These are phyloP conservation scores for Callopanchax toddi DNA, from an alignment of 2,113 vertebrate genomes.

Conservation along the genomic window DNA sequence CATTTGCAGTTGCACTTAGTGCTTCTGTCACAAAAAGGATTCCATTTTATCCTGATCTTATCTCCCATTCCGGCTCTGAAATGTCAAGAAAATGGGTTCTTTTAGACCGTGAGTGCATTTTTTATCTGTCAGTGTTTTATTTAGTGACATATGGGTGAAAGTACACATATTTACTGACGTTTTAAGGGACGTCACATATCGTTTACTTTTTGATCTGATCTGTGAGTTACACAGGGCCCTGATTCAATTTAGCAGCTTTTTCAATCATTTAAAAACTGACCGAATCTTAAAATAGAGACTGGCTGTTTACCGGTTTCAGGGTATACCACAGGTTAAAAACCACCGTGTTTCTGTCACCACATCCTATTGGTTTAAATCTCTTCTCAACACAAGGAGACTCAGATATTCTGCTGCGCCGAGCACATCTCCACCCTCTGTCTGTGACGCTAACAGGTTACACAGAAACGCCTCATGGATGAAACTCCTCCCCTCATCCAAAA, in stretches of 20 bases:
- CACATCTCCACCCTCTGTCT: too few relatives aligned
- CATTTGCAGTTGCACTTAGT: conserved; percentile 43
- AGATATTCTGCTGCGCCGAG: too few relatives aligned
- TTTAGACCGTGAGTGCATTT: conserved; percentile 11
- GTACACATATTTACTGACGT: neutral
- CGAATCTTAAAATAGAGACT: too few relatives aligned
- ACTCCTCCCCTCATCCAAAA: too few relatives aligned
- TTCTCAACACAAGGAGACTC: too few relatives aligned
- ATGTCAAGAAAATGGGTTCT: neutral
- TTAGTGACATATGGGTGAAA: conserved; percentile 26
- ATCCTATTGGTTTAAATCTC: too few relatives aligned
- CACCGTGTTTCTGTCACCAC: too few relatives aligned
- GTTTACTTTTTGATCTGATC: conserved; percentile 20
- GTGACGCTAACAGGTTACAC: too few relatives aligned
- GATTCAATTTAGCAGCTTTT: neutral
- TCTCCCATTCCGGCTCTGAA: conserved; percentile 29
- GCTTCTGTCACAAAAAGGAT: conserved; percentile 44
- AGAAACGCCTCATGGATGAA: too few relatives aligned
- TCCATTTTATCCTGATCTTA: conserved; percentile 22
- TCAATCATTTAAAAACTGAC: neutral
- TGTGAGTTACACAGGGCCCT: conserved; percentile 1
- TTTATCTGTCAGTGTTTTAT: conserved; percentile 2
- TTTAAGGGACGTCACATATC: conserved; percentile 9
- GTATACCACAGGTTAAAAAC: too few relatives aligned
- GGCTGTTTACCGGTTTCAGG: too few relatives aligned